These are phyloP conservation scores for Metopia argyrocephala DNA, from an alignment of 2,888 invertebrate species.

Conservation along the genomic window DNA sequence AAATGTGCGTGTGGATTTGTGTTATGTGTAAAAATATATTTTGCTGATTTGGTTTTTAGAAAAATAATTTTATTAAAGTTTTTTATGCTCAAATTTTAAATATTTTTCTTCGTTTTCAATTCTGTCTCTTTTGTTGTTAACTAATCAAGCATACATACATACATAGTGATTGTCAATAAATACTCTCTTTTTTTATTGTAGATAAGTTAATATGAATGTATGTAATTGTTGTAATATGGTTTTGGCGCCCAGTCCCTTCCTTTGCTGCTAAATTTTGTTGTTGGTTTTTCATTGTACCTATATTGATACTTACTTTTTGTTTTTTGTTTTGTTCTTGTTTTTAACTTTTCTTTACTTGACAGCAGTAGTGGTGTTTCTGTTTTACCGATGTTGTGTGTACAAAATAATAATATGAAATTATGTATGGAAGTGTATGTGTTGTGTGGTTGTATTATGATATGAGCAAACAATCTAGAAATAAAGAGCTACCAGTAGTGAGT, in stretches of 20 bases:
- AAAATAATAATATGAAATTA: neutral
- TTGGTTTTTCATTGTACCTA: slow-evolving; percentile 7
- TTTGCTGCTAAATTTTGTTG: slow-evolving; percentile 9
- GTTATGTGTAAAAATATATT: no score
- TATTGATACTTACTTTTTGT: slow-evolving; percentile 45
- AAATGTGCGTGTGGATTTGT: no score
- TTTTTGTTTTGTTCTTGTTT: neutral
- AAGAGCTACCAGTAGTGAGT: neutral
- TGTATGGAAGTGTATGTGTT: slow-evolving; percentile 34
- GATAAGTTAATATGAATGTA: slow-evolving; percentile 9
- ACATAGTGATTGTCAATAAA: neutral
- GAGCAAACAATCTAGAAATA: slow-evolving; percentile 19
- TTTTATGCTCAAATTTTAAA: no score
- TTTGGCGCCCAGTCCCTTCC: slow-evolving; percentile 63
- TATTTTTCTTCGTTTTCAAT: no score
- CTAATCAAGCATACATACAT: no score
- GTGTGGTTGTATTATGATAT: slow-evolving; percentile 30
- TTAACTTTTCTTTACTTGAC: slow-evolving; percentile 19
- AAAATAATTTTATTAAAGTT: no score
- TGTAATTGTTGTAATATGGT: slow-evolving; percentile 20
- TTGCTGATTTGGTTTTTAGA: no score
- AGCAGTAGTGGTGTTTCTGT: slow-evolving; percentile 43
- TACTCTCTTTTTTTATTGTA: slow-evolving; percentile 6
- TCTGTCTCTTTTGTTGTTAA: no score
- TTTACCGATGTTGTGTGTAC: slow-evolving; percentile 36